Evolutionary conservation across 2,113 vertebrate species (phyloP), one percentile per base, ranked within the genome.

Genomic region (Apteryx mantelli): DNA sequence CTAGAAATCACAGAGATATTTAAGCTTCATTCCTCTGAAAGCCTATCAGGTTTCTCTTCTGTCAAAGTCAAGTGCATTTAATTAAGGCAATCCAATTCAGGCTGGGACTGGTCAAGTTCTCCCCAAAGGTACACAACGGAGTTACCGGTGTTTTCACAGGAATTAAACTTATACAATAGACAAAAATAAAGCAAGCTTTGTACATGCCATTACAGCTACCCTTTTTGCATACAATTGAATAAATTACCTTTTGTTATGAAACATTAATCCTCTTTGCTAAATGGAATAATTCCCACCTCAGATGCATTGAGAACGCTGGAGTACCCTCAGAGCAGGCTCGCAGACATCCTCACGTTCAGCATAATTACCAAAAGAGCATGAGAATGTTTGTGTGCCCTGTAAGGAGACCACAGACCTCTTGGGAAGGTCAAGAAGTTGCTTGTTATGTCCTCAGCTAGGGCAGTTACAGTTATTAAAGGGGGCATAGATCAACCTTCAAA

Each of bases 201-300:
- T 94, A 55, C 44, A 34, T 85, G 95, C 52, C 14, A 22, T 88
- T 97, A 95, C 95, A 2, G 44, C 84, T 42, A 85, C 83, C 94
- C 97, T 94, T 97, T 97, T 98, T 98, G 97, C 98, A 98, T 98
- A 97, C 95, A 97, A 97, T 92, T 95, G 98, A 98, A 98, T 98
- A 97, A 97, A 98, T 98, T 98, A 98, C 89, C 97, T 98, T 97
- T 97, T 98, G 97, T 98, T 98, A 94, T 90, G 97, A 98, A 98
- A 98, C 96, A 97, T 96, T 98, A 98, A 98, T 98, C 97, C 97
- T 98, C 98, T 98, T 97, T 95, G 96, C 97, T 97, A 97, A 98
- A 94, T 91, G 89, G 86, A 95, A 58, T 98, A 97, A 98, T 97
- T 98, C 97, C 97, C 95, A 91, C 95, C 97, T 97, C 38, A 17